These are phyloP conservation scores for Xiphophorus birchmanni DNA, from an alignment of 2,797 vertebrate genomes.

Conservation along the genomic window DNA sequence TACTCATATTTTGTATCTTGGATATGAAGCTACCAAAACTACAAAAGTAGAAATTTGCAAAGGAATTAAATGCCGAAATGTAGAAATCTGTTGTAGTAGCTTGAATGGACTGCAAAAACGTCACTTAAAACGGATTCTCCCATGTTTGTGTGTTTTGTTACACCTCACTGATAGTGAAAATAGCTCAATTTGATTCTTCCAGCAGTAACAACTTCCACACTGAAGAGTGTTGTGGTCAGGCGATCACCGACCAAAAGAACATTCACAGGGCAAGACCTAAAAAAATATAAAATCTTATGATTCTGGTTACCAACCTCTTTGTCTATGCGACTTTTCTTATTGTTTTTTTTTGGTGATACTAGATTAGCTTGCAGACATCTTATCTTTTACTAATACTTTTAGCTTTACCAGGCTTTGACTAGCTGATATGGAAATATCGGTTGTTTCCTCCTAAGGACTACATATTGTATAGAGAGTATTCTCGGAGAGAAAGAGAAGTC, in stretches of 20 bases:
- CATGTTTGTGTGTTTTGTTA: neutral
- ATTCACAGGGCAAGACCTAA: neutral
- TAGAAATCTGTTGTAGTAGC: neutral
- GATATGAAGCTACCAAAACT: neutral
- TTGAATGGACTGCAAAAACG: neutral
- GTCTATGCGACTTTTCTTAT: neutral
- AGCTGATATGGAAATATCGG: conserved; percentile 51
- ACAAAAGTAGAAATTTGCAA: neutral
- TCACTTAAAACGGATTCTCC: neutral
- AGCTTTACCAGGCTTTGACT: conserved; percentile 59
- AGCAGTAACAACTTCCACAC: neutral
- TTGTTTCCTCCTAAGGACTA: conserved; percentile 51
- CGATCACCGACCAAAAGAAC: neutral
- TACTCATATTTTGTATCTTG: neutral
- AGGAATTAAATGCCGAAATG: neutral
- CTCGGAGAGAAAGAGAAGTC: conserved; percentile 68
- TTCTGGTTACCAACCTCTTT: neutral
- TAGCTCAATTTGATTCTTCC: neutral
- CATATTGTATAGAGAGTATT: conserved; percentile 78
- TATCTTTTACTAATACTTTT: conserved; percentile 32
- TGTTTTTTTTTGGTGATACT: conserved; percentile 24
- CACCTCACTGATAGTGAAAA: neutral
- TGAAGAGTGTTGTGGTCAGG: neutral
- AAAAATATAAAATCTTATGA: neutral
- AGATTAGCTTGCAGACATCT: conserved; percentile 16